Evolutionary conservation across 2,113 vertebrate genomes (phyloP).

Genomic region (Lycaon pictus): DNA sequence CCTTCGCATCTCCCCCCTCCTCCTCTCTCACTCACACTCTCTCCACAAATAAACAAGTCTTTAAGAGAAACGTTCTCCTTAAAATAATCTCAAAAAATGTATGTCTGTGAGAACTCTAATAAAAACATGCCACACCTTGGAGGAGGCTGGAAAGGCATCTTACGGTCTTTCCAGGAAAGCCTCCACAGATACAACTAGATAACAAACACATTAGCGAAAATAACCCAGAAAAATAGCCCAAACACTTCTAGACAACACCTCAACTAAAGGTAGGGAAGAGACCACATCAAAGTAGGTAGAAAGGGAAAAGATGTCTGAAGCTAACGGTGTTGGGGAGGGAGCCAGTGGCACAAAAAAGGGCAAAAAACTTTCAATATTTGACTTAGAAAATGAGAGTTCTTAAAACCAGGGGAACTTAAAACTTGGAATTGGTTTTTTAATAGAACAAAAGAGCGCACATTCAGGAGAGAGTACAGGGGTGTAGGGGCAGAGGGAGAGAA

Average conservation of each 20-base stretch:
- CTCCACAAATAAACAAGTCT: too few relatives aligned
- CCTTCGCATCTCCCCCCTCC: too few relatives aligned
- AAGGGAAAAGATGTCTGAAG: neutral
- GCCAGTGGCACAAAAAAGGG: neutral
- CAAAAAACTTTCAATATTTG: neutral
- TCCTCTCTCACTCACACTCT: too few relatives aligned
- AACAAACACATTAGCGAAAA: neutral
- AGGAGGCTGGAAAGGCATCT: neutral
- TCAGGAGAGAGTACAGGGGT: too few relatives aligned
- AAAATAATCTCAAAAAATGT: neutral
- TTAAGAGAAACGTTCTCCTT: neutral
- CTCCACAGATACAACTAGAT: neutral
- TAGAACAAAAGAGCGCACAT: too few relatives aligned
- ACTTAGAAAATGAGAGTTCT: neutral
- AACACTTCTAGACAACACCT: neutral
- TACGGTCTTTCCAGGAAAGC: too few relatives aligned
- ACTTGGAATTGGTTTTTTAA: neutral
- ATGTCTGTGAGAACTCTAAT: neutral
- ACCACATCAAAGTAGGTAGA: neutral
- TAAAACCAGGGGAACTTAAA: neutral
- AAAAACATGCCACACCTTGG: neutral
- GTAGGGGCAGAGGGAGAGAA: too few relatives aligned
- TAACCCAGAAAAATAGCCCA: neutral
- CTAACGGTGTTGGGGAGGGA: neutral
- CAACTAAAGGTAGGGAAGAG: neutral